A percentile compares a stretch with the other conserved stretches of the same genome.
phyloP scores from a whole-genome alignment of 2,888 invertebrate species.

The Sepiola atlantica region DNA sequence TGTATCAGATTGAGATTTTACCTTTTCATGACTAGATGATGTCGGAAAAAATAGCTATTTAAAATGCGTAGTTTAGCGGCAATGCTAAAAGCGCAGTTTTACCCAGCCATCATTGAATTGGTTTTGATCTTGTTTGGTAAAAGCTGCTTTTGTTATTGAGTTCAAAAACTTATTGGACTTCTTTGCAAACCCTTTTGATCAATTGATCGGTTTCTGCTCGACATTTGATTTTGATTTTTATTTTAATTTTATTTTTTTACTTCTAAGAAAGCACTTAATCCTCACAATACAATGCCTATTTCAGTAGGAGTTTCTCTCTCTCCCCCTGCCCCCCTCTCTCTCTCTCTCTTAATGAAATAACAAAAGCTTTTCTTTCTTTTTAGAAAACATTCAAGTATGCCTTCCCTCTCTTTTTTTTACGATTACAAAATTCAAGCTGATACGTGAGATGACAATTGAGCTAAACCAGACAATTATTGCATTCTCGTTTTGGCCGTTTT shows the following conservation, averaged over 20 bases:
- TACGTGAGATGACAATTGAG: background rate
- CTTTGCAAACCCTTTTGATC: background rate
- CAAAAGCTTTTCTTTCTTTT: no score
- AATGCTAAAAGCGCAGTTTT: no score
- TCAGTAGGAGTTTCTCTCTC: background rate
- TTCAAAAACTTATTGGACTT: no score
- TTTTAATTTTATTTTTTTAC: no score
- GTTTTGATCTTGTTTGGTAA: background rate
- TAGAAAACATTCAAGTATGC: background rate
- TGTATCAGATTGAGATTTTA: no score
- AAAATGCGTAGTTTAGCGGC: no score
- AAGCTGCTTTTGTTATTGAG: background rate
- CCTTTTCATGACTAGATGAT: no score
- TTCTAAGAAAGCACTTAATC: background rate
- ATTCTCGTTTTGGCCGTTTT: background rate
- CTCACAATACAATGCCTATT: no score
- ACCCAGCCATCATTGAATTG: background rate
- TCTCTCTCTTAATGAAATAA: no score
- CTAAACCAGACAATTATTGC: background rate
- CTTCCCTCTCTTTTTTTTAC: background rate
- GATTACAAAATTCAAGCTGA: background rate
- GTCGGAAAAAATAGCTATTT: no score
- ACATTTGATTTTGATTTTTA: background rate
- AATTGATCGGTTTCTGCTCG: background rate
- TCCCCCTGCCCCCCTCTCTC: no score